Conservation (phyloP, 2,797 vertebrate species). For the Rhincodon typus region DNA sequence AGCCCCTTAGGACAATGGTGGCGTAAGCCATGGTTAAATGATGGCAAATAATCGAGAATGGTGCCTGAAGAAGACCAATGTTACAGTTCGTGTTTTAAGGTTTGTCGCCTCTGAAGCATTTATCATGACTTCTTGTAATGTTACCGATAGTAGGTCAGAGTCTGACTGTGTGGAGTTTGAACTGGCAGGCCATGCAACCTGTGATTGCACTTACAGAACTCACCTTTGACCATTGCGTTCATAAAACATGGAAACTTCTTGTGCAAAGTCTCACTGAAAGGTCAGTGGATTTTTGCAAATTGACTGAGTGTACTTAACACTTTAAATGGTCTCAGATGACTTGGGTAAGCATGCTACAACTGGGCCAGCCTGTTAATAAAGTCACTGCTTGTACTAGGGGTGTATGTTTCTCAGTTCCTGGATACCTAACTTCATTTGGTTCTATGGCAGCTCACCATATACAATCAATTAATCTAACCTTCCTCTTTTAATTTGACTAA, state of each 20-base stretch:
- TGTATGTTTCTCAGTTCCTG: not conserved
- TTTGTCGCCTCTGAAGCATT: not conserved
- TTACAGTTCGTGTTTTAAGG: not conserved
- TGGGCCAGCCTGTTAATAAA: not conserved
- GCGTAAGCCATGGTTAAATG: not conserved
- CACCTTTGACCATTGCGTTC: not conserved
- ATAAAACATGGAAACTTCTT: not conserved
- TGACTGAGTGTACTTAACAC: not conserved
- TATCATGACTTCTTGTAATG: not conserved
- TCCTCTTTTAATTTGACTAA: not conserved
- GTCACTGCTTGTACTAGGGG: not conserved
- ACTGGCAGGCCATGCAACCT: not conserved
- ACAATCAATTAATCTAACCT: not conserved
- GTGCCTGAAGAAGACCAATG: not conserved
- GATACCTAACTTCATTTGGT: not conserved
- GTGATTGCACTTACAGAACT: not conserved
- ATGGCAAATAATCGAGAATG: not conserved
- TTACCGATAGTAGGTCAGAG: not conserved
- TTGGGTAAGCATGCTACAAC: not conserved
- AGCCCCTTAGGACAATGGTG: not conserved
- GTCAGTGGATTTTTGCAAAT: not conserved
- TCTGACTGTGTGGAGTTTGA: not conserved
- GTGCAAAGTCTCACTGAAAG: not conserved
- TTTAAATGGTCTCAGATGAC: not conserved
- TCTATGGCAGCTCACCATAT: not conserved